Evolutionary conservation across 2,888 invertebrate species (phyloP), one percentile per base, ranked within the genome.

Genomic region (Hypselothyrea guttata): DNA sequence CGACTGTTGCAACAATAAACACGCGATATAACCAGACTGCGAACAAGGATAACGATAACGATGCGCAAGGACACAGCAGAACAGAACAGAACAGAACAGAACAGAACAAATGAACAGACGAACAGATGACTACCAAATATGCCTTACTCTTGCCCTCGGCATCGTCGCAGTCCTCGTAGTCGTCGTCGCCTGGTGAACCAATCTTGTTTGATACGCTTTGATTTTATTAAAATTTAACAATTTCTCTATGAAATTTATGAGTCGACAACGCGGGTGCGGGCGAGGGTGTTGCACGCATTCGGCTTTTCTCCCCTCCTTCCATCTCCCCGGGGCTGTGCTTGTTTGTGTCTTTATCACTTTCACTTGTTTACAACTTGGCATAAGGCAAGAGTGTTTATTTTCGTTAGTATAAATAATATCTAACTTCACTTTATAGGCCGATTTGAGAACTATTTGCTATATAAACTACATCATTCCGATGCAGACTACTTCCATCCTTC

Each of bases 141-240:
- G 45, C 37, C 4, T 12, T 16, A 1, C 45, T 18, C 47, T 51
- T 30, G 46, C 35, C 45, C 34, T 34, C 33, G 54, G 13, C 46
- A 16, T 35, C 51, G 27, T 16, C 35, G 33, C 3, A 18, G 11
- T 31, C 44, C n/a, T n/a, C n/a, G n/a, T n/a, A n/a, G n/a, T n/a
- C n/a, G 28, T 5, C 37, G 75, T 78, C 72, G 85, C 66, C 73
- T 73, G 79, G 81, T 73, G 73, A 84, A 73, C 81, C 82, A 81
- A 81, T 81, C 85, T 79, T 65, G 79, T 85, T 85, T 83, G 85
- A 83, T 85, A 81, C 81, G 81, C 85, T 83, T 81, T 84, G 81
- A 81, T 81, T 81, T 81, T 81, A 85, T 85, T 85, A 81, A 81
- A 79, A 75, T 85, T 81, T 84, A 81, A 85, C 85, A 79, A 81